Evolutionary conservation across 2,888 invertebrate genomes (phyloP), one percentile per base, ranked within the genome.

Genomic region (Pinctada fucata): DNA sequence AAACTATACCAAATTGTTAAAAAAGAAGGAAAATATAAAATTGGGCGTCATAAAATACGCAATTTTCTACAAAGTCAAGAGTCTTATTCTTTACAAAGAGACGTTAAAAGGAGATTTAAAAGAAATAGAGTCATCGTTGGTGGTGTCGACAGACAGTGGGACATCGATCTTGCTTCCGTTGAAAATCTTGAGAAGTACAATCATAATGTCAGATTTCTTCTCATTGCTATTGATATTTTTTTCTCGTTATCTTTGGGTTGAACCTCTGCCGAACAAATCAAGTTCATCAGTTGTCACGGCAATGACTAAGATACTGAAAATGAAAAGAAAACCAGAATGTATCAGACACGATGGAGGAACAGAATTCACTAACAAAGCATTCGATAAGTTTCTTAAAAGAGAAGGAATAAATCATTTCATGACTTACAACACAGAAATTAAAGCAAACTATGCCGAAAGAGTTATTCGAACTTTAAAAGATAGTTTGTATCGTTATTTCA

Each of bases 361-460:
- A n/a, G 79, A 79, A 64, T 76, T 76, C 47, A 79, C 68, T 52
- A 72, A 73, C 52, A 66, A 70, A 47, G 31, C 58, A 48, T 72
- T 80, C 16, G 52, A 73, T 8, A 64, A 49, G 48, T 77, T 48
- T 70, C 51, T 80, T 6, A 49, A 77, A 49, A 65, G 63, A 52
- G 68, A 73, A 48, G 16, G 13, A 8, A 70, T 80, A 10, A 13
- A 70, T 13, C 16, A 64, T 65, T 72, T 77, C 70, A 48, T 51
- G 45, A 77, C 80, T 3, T 70, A 77, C 45, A 80, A 80, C 51
- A n/a, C n/a, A n/a, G 73, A 76, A 65, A 80, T 74, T 3, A 76
- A 74, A 66, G 72, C 72, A 31, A 80, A 77, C 51, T 80, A 77
- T 67, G 76, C 80, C n/a, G 80, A 73, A 50, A 49, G 76, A 47